Evolutionary conservation across 2,113 vertebrate species (phyloP).

Genomic region (Sardina pilchardus): DNA sequence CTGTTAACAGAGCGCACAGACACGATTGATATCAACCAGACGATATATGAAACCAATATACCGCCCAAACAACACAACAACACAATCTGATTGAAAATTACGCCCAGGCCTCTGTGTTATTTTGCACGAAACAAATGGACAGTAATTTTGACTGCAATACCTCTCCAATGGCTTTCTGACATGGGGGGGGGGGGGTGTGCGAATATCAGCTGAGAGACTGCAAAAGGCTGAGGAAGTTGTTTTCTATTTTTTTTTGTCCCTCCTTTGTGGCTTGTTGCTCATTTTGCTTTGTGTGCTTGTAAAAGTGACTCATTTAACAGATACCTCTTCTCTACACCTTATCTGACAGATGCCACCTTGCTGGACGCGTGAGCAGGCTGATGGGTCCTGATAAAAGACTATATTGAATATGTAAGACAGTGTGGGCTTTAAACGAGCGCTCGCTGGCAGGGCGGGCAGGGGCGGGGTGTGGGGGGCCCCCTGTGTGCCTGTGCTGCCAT

Average conservation of each 20-base stretch:
- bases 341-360: constrained; percentile 1
- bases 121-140: constrained; percentile 15
- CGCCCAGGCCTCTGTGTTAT: background rate
- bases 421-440: background rate
- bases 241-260: background rate
- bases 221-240: background rate
- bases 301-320: background rate
- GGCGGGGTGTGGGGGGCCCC: background rate
- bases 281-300: too few relatives aligned
- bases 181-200: background rate
- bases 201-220: background rate
- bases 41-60: constrained; percentile 15
- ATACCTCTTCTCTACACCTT: background rate
- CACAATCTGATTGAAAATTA: constrained; percentile 18
- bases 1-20: constrained; percentile 9
- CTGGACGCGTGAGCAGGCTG: background rate
- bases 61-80: constrained; percentile 2
- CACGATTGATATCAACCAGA: background rate
- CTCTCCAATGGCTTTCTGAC: constrained; percentile 16
- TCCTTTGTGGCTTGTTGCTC: background rate
- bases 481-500: background rate
- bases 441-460: background rate
- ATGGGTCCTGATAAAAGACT: background rate
- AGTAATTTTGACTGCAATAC: background rate
- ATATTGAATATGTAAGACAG: constrained; percentile 1